phyloP scores from a whole-genome alignment of 2,797 vertebrate species.

The Hipposideros larvatus region DNA sequence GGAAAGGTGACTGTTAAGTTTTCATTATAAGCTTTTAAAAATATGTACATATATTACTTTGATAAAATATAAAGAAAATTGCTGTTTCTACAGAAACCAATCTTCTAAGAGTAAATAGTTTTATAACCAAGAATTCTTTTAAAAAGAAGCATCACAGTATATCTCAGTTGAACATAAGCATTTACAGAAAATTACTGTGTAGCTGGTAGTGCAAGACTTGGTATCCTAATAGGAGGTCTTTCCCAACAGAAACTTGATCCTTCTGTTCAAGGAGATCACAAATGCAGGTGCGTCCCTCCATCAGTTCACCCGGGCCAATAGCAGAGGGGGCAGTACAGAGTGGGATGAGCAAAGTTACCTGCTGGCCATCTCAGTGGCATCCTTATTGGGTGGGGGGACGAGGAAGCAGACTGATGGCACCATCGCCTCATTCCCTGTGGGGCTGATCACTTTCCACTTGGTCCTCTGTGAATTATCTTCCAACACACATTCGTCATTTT shows the following conservation, averaged over 20 bases:
- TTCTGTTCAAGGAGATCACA: not conserved
- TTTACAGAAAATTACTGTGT: constrained; percentile 50
- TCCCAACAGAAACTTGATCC: not conserved
- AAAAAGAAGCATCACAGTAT: constrained; percentile 31
- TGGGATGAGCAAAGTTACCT: constrained; percentile 89
- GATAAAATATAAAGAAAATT: constrained; percentile 47
- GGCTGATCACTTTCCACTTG: constrained; percentile 99
- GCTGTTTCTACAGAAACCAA: constrained; percentile 31
- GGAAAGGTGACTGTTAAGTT: not conserved
- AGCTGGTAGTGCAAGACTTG: not conserved
- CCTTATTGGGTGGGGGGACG: constrained; percentile 96
- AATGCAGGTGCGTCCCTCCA: not conserved
- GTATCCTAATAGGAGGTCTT: not conserved
- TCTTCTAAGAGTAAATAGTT: not conserved
- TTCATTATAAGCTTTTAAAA: constrained; percentile 33
- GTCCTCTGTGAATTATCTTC: constrained; percentile 98
- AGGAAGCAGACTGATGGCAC: constrained; percentile 98
- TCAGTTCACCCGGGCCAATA: not conserved
- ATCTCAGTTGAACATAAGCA: constrained; percentile 11
- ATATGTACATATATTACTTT: not conserved
- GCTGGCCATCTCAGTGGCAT: constrained; percentile 94
- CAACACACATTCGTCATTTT: constrained; percentile 97
- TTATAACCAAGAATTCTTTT: constrained; percentile 53
- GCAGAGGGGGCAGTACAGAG: not conserved
- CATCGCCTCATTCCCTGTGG: constrained; percentile 99